These are phyloP conservation scores for Dorcus parallelipipedus DNA, from an alignment of 2,888 invertebrate genomes.

Conservation along the genomic window DNA sequence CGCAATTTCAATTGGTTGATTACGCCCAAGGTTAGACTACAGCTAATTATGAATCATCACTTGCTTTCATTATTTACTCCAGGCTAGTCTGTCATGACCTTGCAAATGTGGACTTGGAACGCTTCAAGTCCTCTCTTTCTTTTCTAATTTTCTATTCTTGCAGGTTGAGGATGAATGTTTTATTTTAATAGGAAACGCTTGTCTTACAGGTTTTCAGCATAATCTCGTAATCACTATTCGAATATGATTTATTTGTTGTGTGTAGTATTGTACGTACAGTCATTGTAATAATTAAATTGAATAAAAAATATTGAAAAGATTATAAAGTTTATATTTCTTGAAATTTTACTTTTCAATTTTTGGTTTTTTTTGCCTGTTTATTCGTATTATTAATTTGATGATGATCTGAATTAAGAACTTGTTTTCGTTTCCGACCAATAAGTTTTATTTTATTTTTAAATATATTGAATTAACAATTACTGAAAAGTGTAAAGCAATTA, in stretches of 20 bases:
- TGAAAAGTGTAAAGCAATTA: too few relatives aligned
- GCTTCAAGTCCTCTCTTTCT: constrained; percentile 8
- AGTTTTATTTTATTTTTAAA: too few relatives aligned
- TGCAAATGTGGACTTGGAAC: constrained; percentile 8
- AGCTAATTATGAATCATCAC: constrained; percentile 14
- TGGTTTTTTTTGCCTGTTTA: background rate
- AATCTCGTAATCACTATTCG: too few relatives aligned
- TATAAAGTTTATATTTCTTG: constrained; percentile 16
- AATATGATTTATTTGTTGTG: constrained; percentile 7
- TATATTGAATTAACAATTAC: too few relatives aligned
- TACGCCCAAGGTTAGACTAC: background rate
- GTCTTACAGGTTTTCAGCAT: constrained; percentile 12
- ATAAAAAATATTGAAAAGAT: constrained; percentile 6
- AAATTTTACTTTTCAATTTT: constrained; percentile 5
- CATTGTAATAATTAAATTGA: constrained; percentile 9
- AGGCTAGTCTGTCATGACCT: constrained; percentile 11
- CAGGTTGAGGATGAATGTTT: constrained; percentile 3
- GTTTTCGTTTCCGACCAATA: too few relatives aligned
- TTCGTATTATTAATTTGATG: too few relatives aligned
- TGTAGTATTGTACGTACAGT: constrained; percentile 8
- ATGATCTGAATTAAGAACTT: too few relatives aligned
- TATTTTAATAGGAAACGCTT: constrained; percentile 7
- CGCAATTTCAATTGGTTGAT: background rate
- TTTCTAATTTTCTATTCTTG: constrained; percentile 6
- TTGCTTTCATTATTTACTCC: constrained; percentile 24